A percentile compares a stretch with the other conserved stretches of the same genome.
phyloP scores from a whole-genome alignment of 2,888 invertebrate genomes.

The Apamea epomidion region DNA sequence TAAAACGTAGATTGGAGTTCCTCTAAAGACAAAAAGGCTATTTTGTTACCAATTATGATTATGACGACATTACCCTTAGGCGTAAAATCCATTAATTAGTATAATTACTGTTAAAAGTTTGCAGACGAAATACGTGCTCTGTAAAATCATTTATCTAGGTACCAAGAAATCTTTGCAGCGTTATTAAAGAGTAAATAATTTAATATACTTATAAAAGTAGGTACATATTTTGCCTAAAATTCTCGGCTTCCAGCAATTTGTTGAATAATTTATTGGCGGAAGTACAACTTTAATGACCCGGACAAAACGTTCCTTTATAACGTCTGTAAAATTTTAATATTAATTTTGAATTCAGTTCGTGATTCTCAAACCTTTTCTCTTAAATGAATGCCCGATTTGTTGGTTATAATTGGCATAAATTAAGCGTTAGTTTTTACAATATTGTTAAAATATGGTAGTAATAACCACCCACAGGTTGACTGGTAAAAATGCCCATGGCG shows the following conservation, averaged over 20 bases:
- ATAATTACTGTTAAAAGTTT: conserved; percentile 39
- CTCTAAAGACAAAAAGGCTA: neutral
- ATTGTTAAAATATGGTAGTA: neutral
- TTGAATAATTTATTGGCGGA: conserved; percentile 58
- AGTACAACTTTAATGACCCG: conserved; percentile 49
- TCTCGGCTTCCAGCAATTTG: conserved; percentile 40
- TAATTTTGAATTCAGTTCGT: conserved; percentile 39
- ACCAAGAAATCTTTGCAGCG: conserved; percentile 36
- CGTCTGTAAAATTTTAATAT: conserved; percentile 36
- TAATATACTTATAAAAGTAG: conserved; percentile 45
- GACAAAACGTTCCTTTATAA: conserved; percentile 33
- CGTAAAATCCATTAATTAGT: conserved; percentile 33
- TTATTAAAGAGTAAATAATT: conserved; percentile 42
- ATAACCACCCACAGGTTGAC: neutral
- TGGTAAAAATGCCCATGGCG: no score
- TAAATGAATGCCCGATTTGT: conserved; percentile 20
- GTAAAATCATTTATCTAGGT: conserved; percentile 24
- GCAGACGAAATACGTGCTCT: conserved; percentile 1
- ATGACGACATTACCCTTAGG: neutral
- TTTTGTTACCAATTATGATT: conserved; percentile 21
- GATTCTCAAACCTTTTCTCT: conserved; percentile 34
- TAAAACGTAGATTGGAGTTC: neutral
- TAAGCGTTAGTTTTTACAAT: neutral
- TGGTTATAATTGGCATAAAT: neutral
- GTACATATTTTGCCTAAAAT: conserved; percentile 33